Base-by-base conservation (phyloP, 2,797 vertebrate species). In the Tympanoctomys barrerae region DNA sequence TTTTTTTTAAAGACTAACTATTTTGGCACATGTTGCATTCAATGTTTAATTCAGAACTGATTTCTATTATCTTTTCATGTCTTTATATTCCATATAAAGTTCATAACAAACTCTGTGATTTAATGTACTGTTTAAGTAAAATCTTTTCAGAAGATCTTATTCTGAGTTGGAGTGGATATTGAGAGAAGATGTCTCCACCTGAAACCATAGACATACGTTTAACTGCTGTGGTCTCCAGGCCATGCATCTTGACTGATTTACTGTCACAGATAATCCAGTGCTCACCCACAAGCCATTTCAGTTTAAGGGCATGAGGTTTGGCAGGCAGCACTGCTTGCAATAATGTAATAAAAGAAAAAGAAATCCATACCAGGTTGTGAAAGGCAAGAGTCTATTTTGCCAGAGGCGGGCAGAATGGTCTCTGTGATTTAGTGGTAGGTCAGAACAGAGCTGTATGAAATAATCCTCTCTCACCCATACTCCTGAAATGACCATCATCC, bases 271-370 rank as follows among this genome's bases (percentile, higher is more conserved):
- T 91, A 94, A 97, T 93, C 91, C 96, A 95, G 68, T 8, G 11
- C 75, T 97, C 0, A 0, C 92, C 89, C 87, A 94, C 77, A 94
- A 97, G 94, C 94, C 94, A 95, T 96, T 96, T 97, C 77, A 94
- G 86, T 96, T 97, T 97, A 96, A 97, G 93, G 71, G 80, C 46
- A 89, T 96, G 96, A 42, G 90, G 83, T 93, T 96, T 96, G 95
- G 88, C 94, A 96, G 93, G 49, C 79, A 88, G 94, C 78, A 95
- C 90, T 86, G 90, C 91, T 97, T 92, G 91, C 89, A 91, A 97
- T 97, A 97, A 97, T 97, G 92, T 91, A 96, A 92, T 97, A 96
- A 96, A 96, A 91, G 70, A 84, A 78, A 97, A 97, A 96, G 91
- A 97, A 95, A 97, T 97, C 92, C 82, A 87, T 97, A 97, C 84